Evolutionary conservation across 1,140 invertebrate species (phyloP).

Genomic region (Drosophila elegans): DNA sequence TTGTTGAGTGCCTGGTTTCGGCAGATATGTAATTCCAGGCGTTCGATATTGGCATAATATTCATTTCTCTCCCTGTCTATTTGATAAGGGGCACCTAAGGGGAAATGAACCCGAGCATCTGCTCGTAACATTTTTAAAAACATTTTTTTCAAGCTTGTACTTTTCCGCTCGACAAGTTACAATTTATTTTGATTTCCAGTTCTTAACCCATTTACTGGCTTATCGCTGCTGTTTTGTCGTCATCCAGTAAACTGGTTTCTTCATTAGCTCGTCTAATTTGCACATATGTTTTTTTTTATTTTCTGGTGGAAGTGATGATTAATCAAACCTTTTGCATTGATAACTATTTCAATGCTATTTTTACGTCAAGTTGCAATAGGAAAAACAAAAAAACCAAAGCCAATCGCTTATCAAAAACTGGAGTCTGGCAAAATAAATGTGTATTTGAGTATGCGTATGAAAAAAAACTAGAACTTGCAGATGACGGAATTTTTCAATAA

Average conservation of each 20-base stretch:
- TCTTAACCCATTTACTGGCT: constrained; percentile 9
- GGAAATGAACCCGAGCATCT: constrained; percentile 22
- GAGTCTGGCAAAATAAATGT: background rate
- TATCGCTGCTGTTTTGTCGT: constrained; percentile 17
- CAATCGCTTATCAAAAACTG: constrained; percentile 2
- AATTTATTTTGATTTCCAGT: constrained; percentile 1
- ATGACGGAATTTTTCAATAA: too few species aligned
- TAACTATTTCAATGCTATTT: constrained; percentile 2
- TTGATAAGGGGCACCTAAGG: constrained; percentile 16
- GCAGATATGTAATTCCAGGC: constrained; percentile 9
- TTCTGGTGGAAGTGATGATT: background rate
- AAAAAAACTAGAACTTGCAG: too few species aligned
- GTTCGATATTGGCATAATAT: background rate
- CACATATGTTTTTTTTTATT: background rate
- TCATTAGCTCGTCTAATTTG: constrained; percentile 12
- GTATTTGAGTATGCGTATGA: too few species aligned
- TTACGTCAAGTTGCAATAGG: background rate
- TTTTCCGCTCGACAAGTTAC: constrained; percentile 10
- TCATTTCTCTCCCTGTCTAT: background rate
- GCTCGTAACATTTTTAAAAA: background rate
- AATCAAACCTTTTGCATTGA: constrained; percentile 16
- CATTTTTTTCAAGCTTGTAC: constrained; percentile 9
- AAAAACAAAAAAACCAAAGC: constrained; percentile 3
- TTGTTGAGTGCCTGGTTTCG: constrained; percentile 4
- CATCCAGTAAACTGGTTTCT: constrained; percentile 7